Conservation (phyloP, 2,113 vertebrate genomes). For the Tauraco erythrolophus region DNA sequence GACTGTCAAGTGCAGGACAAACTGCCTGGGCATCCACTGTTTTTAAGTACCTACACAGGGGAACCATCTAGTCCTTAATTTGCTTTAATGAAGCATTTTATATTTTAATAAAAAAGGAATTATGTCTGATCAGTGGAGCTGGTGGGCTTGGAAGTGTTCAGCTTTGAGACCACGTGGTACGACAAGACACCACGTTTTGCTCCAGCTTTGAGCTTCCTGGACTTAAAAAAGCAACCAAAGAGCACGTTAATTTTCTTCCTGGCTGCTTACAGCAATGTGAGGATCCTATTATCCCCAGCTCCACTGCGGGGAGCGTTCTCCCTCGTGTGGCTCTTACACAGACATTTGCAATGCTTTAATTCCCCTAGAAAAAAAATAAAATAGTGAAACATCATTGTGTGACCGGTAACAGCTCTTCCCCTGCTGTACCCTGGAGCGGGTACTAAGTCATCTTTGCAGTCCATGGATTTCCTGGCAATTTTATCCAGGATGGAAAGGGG, state of each 20-base stretch:
- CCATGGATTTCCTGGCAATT: background rate
- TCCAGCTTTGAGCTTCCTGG: conserved; percentile 4
- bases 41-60: background rate
- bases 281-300: conserved; percentile 52
- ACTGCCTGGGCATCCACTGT: background rate
- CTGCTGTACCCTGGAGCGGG: background rate
- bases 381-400: background rate
- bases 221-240: background rate
- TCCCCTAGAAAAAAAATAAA: background rate
- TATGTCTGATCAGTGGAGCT: background rate
- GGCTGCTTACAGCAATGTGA: background rate
- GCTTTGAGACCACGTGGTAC: background rate
- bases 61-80: conserved; percentile 22
- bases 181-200: background rate
- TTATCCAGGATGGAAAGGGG: background rate
- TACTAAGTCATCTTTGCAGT: background rate
- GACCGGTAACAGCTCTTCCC: background rate
- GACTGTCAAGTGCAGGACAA: background rate
- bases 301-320: background rate
- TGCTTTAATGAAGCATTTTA: conserved; percentile 31
- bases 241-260: conserved; percentile 13
- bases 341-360: conserved; percentile 8
- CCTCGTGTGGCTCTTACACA: background rate
- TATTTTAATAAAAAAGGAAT: conserved; percentile 50
- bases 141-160: background rate